Evolutionary conservation across 2,888 invertebrate species (phyloP).

Genomic region (Lumbricus terrestris): DNA sequence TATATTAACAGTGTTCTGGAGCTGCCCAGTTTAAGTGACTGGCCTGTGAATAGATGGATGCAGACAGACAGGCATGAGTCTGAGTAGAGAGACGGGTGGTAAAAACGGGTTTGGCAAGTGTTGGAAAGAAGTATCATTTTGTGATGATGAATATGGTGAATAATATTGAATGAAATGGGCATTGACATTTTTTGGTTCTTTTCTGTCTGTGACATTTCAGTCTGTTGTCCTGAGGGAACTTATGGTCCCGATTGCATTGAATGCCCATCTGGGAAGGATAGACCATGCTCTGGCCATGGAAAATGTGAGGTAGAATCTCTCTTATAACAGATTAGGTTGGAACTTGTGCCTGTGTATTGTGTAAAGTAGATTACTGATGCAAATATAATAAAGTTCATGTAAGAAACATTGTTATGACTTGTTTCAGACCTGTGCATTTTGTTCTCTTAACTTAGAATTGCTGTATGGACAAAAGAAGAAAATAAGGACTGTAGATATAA

Average conservation of each 20-base stretch:
- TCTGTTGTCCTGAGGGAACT: slow-evolving; percentile 81
- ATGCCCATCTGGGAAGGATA: slow-evolving; percentile 74
- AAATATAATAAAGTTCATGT: not conserved
- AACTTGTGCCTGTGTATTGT: not conserved
- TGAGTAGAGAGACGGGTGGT: not conserved
- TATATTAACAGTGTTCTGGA: not conserved
- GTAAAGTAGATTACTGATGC: slow-evolving; percentile 11
- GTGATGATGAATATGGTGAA: not conserved
- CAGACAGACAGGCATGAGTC: not conserved
- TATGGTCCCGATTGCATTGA: slow-evolving; percentile 79
- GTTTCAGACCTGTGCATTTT: not conserved
- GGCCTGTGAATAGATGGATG: not conserved
- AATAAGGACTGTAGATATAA: too few species aligned
- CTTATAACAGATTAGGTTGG: not conserved
- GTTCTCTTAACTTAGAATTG: not conserved
- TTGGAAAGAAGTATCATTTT: not conserved
- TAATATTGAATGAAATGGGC: not conserved
- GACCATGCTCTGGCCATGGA: slow-evolving; percentile 79
- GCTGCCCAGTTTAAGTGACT: not conserved
- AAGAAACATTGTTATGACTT: not conserved
- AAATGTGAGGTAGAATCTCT: slow-evolving; percentile 32
- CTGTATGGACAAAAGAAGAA: not conserved
- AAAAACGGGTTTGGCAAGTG: not conserved
- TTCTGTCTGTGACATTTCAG: slow-evolving; percentile 45
- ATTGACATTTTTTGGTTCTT: not conserved